Percentiles rank a stretch among this genome's conserved stretches.
phyloP scores from a whole-genome alignment of 2,797 vertebrate species.

The Acrossocheilus fasciatus region DNA sequence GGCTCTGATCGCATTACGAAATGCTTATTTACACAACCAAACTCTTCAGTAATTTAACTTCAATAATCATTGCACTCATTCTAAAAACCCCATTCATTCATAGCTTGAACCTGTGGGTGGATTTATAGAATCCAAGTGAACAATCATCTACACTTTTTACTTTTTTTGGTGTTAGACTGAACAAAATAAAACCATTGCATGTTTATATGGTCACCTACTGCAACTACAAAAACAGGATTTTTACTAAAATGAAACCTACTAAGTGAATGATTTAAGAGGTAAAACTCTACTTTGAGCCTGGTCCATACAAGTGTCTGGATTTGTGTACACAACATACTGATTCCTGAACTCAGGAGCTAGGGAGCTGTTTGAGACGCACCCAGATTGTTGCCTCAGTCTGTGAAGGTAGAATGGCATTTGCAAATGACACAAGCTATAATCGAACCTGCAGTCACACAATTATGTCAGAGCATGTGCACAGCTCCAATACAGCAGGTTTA shows the following conservation, averaged over 20 bases:
- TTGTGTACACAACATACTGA: too few species aligned
- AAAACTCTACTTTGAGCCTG: background rate
- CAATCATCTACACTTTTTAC: background rate
- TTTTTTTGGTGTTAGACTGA: background rate
- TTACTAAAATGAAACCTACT: background rate
- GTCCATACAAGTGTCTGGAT: too few species aligned
- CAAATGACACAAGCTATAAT: background rate
- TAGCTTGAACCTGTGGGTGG: background rate
- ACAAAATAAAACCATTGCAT: background rate
- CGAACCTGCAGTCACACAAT: background rate
- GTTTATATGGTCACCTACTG: background rate
- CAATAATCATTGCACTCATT: slow-evolving; percentile 52
- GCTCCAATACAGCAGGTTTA: slow-evolving; percentile 59
- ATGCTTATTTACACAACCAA: background rate
- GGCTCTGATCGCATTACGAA: background rate
- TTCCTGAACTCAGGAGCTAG: too few species aligned
- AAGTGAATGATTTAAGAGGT: background rate
- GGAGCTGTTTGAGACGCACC: too few species aligned
- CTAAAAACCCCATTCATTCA: slow-evolving; percentile 23
- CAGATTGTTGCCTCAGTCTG: background rate
- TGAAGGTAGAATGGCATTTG: background rate
- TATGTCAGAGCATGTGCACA: background rate
- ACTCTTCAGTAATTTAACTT: background rate
- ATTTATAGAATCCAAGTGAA: background rate
- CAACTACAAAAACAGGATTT: background rate